Base-by-base conservation (phyloP, 64 coral and sea anemone genomes). In the Hydrozoanthus tunicans region DNA sequence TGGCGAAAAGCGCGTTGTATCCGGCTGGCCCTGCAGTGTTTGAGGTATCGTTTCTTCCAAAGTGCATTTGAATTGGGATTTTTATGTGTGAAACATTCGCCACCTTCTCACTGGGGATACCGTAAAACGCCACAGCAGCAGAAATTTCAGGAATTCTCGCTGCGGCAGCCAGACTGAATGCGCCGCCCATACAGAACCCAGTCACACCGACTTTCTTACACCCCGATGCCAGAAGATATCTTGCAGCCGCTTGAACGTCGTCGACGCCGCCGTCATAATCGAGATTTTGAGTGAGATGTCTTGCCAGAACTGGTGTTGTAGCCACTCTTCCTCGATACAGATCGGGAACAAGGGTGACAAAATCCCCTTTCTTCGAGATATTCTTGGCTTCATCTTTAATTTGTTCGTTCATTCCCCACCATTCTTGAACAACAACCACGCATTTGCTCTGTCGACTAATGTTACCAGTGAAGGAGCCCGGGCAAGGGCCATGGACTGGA, bases 331-430 rank as follows among this genome's bases (percentile, higher is more conserved):
- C 93, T 1, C 96, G 89, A 64, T 98, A 98, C 3, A 98, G 58
- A 91, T 98, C 93, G 73, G 96, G 96, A 9, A 98, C 96, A 57
- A 98, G 67, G 3, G 96, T 95, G 7, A 93, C 94, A 85, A 98
- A 93, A 24, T 89, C 70, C 3, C 96, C 93, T 59, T 84, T 76
- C 26, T 82, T 86, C 0, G 89, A 92, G 13, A 98, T 98, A 58
- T 95, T 86, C 54, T 66, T 73, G 5, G 96, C 96, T 80, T 98
- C 80, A 25, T 95, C 90, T 69, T 98, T 95, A 14, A 98, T 98
- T 62, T 93, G 91, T 68, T 98, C 88, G 83, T 98, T 98, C 93
- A 98, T 98, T 6, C 96, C 96, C 96, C 96, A 98, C 96, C 96
- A 98, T 95, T 98, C 96, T 89, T 98, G 96, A 64, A 98, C 77